Conservation (phyloP, 2,888 invertebrate species). For the Tineola bisselliella region DNA sequence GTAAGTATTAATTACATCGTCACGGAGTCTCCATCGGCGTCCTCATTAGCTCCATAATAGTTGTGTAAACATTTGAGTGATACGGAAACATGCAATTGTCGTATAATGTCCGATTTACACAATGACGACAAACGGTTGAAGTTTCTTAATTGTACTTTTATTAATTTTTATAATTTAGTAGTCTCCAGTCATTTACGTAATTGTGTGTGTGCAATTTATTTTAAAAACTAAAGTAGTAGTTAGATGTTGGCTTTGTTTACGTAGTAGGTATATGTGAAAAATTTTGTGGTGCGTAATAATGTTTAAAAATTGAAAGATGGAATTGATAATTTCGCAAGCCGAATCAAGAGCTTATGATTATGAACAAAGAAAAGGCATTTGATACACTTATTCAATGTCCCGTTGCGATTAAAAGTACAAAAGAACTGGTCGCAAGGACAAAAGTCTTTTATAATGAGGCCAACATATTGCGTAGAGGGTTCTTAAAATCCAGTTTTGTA, state of each 20-base stretch:
- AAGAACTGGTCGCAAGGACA: slow-evolving; percentile 62
- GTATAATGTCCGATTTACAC: not conserved
- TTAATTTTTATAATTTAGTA: not conserved
- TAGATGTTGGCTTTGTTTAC: too few species aligned
- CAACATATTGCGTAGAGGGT: slow-evolving; percentile 60
- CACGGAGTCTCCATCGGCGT: slow-evolving; percentile 40
- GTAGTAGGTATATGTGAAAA: too few species aligned
- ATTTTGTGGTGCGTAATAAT: too few species aligned
- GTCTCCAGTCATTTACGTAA: not conserved
- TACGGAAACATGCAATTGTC: slow-evolving; percentile 30
- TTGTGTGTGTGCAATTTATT: not conserved
- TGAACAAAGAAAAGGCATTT: slow-evolving; percentile 55
- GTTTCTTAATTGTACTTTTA: not conserved
- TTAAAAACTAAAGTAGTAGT: not conserved
- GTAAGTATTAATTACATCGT: slow-evolving; percentile 26
- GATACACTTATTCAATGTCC: slow-evolving; percentile 60
- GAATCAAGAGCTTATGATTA: slow-evolving; percentile 50
- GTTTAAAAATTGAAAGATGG: not conserved
- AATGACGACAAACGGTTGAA: slow-evolving; percentile 2
- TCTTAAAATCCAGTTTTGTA: slow-evolving; percentile 48
- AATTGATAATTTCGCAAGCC: not conserved
- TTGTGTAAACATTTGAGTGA: slow-evolving; percentile 46
- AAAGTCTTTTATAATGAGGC: slow-evolving; percentile 65
- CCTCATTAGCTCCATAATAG: slow-evolving; percentile 50
- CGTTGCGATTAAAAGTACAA: slow-evolving; percentile 47